A percentile compares a stretch with the other conserved stretches of the same genome.
phyloP scores from a whole-genome alignment of 1,140 invertebrate genomes.

The Magallana gigas region DNA sequence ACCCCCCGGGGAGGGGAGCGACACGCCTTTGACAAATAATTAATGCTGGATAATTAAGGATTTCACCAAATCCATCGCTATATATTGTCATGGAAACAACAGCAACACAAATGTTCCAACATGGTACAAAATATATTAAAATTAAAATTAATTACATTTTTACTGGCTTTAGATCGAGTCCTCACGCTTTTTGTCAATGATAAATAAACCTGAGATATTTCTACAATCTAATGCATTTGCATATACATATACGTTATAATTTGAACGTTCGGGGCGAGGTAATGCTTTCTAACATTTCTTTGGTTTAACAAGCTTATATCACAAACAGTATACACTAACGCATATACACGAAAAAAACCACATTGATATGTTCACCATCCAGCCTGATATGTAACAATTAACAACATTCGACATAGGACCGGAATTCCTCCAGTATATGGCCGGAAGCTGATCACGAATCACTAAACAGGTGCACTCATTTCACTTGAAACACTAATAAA shows the following conservation, averaged over 20 bases:
- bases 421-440: neutral
- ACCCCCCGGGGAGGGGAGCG: neutral
- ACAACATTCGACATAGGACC: slow-evolving; percentile 14
- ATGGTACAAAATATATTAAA: slow-evolving; percentile 20
- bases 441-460: slow-evolving; percentile 9
- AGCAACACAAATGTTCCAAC: slow-evolving; percentile 2
- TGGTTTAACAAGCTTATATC: slow-evolving; percentile 31
- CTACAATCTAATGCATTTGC: neutral
- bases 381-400: slow-evolving; percentile 34
- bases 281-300: slow-evolving; percentile 24
- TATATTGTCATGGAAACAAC: slow-evolving; percentile 21
- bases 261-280: slow-evolving; percentile 24
- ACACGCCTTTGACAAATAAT: neutral
- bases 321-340: slow-evolving; percentile 21
- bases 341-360: neutral
- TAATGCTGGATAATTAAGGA: slow-evolving; percentile 36
- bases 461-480: slow-evolving; percentile 14
- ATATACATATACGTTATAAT: neutral
- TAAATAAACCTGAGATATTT: slow-evolving; percentile 37
- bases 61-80: slow-evolving; percentile 33
- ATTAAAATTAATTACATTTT: slow-evolving; percentile 7
- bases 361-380: slow-evolving; percentile 33
- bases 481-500: slow-evolving; percentile 34
- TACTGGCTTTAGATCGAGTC: slow-evolving; percentile 7
- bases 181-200: neutral